These are phyloP conservation scores for Platichthys flesus DNA, from an alignment of 2,113 vertebrate genomes.

Conservation along the genomic window DNA sequence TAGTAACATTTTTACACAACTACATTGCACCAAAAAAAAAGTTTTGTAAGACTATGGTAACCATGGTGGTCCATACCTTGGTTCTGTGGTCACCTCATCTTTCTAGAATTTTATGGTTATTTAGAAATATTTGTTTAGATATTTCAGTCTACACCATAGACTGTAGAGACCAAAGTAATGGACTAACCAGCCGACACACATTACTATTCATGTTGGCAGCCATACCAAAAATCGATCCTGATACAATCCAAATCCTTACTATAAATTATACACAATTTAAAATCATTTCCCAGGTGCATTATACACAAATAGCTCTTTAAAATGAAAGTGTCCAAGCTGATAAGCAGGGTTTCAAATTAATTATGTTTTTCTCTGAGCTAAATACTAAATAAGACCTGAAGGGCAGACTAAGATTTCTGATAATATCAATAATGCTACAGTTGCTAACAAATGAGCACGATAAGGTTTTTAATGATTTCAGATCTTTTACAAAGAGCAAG, in stretches of 20 bases:
- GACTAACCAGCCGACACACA: no score
- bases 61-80: no score
- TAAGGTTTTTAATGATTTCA: slow-evolving; percentile 39
- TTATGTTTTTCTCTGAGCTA: background rate
- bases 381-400: slow-evolving; percentile 3
- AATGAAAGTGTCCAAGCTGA: background rate
- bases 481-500: slow-evolving; percentile 10
- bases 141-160: no score
- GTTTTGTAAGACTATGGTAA: no score
- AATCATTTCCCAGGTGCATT: background rate
- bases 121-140: no score
- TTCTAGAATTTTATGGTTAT: no score
- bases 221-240: background rate
- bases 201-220: no score
- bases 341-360: background rate
- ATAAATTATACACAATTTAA: background rate
- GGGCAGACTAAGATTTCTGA: background rate
- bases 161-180: no score
- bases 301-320: background rate
- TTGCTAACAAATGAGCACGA: slow-evolving; percentile 31
- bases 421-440: slow-evolving; percentile 28
- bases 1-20: no score
- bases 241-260: background rate
- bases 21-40: no score
- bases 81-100: no score